phyloP scores from a whole-genome alignment of 2,113 vertebrate genomes.

The Perca fluviatilis region DNA sequence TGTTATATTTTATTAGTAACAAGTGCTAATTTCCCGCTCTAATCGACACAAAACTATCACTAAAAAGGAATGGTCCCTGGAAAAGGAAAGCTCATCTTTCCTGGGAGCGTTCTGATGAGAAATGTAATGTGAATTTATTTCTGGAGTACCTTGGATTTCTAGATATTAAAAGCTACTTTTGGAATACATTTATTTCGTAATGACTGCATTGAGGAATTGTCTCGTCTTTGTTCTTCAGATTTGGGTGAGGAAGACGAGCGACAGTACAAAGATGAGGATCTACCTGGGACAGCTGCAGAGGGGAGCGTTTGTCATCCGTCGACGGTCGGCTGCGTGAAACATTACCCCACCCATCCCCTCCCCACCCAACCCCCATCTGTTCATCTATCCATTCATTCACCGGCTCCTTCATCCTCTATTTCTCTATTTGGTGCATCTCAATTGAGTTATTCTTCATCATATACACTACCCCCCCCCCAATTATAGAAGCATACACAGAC shows the following conservation, averaged over 20 bases:
- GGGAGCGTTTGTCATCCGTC: constrained; percentile 95
- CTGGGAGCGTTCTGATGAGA: not conserved
- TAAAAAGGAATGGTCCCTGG: not conserved
- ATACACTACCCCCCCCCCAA: not conserved
- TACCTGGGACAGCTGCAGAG: constrained; percentile 98
- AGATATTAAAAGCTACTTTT: not conserved
- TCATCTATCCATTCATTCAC: constrained; percentile 30
- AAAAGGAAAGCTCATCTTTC: not conserved
- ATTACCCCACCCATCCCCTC: not conserved
- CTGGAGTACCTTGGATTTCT: not conserved
- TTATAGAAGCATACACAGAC: not conserved
- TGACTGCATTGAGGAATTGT: not conserved
- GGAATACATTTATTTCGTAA: not conserved
- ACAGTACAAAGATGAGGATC: constrained; percentile 99
- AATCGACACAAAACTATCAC: not conserved
- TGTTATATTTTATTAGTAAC: not conserved
- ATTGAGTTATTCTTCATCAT: constrained; percentile 24
- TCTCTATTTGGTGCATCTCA: not conserved
- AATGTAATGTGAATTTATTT: not conserved
- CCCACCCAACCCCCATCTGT: constrained; percentile 20
- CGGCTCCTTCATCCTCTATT: constrained; percentile 1
- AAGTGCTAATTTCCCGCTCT: not conserved
- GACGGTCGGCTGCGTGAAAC: constrained; percentile 92
- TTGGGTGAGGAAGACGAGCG: constrained; percentile 99
- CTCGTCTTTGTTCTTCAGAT: constrained; percentile 83